These are phyloP conservation scores for Lamellibrachia satsuma DNA, from an alignment of 2,888 invertebrate genomes.

Conservation along the genomic window DNA sequence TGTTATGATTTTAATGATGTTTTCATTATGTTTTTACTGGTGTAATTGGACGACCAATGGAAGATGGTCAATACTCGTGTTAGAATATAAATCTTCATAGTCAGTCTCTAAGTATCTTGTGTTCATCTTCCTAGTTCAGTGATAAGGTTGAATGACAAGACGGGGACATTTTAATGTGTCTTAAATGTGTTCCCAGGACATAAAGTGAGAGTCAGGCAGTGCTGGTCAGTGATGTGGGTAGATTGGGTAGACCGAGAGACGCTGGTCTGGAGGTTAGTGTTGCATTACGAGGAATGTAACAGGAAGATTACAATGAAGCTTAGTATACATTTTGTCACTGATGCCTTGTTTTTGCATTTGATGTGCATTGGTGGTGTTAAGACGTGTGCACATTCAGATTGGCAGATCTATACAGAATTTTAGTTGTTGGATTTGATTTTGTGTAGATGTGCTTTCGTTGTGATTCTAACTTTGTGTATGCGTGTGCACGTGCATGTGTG, in stretches of 20 bases:
- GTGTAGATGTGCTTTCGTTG: neutral
- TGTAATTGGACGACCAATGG: neutral
- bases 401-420: neutral
- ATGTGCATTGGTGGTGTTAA: neutral
- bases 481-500: too few species aligned
- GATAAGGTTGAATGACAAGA: neutral
- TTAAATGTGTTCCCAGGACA: neutral
- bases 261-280: neutral
- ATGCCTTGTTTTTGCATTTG: neutral
- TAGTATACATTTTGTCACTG: neutral
- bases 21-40: neutral
- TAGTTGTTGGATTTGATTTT: neutral
- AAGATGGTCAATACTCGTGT: neutral
- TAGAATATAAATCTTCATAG: neutral
- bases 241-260: neutral
- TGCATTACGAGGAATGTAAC: neutral
- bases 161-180: constrained; percentile 2
- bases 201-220: neutral
- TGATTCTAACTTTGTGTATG: too few species aligned
- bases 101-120: neutral
- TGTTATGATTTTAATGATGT: neutral
- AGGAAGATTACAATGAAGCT: neutral
- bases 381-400: neutral
- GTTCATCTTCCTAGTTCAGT: neutral
- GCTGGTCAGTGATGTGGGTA: neutral